Evolutionary conservation across 2,797 vertebrate genomes (phyloP).

Genomic region (Rhabdomys pumilio): DNA sequence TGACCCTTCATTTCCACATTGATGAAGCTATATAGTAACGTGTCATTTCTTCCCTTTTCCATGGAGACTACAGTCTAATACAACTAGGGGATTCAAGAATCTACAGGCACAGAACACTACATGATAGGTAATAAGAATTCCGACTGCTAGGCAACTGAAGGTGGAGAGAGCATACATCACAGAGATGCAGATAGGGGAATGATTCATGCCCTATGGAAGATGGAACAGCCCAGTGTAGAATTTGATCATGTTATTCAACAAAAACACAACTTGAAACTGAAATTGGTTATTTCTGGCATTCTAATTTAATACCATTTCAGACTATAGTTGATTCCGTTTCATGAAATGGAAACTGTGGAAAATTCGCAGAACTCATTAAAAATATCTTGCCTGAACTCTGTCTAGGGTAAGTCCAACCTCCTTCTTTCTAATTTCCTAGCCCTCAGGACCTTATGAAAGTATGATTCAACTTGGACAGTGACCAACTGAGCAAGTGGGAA

Average conservation of each 20-base stretch:
- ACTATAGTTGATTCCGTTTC: not conserved
- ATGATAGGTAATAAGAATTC: not conserved
- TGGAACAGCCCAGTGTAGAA: not conserved
- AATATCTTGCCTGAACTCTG: not conserved
- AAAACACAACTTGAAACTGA: not conserved
- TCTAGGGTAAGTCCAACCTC: not conserved
- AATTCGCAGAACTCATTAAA: conserved; percentile 14
- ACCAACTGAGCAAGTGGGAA: not conserved
- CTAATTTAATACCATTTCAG: conserved; percentile 1
- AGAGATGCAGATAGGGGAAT: not conserved
- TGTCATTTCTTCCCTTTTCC: too few relatives aligned
- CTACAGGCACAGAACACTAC: not conserved
- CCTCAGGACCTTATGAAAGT: not conserved
- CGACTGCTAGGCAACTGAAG: not conserved
- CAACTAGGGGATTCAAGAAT: not conserved
- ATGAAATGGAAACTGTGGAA: not conserved
- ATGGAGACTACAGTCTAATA: not conserved
- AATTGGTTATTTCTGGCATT: conserved; percentile 33
- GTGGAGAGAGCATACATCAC: not conserved
- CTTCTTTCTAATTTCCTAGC: not conserved
- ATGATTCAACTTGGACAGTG: not conserved
- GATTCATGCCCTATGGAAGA: not conserved
- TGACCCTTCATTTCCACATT: not conserved
- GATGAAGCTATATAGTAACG: not conserved
- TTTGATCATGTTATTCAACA: not conserved